Base-by-base conservation (phyloP, 2,797 vertebrate genomes). In the Molothrus ater region DNA sequence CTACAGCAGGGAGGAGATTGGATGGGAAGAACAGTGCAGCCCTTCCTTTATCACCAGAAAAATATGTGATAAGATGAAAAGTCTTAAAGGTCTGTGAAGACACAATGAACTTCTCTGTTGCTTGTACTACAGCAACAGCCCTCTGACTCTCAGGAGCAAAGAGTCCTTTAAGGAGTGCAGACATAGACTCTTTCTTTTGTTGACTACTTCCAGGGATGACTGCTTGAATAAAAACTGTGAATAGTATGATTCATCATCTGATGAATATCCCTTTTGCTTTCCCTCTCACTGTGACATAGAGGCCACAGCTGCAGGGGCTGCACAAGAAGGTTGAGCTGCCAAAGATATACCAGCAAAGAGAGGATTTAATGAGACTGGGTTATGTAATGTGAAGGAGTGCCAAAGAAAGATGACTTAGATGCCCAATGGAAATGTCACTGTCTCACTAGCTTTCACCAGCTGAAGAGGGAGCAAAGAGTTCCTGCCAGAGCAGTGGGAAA, bases 181-280 rank as follows among this genome's bases (percentile, higher is more conserved):
- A 65, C 63, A 86, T 3, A 95, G 57, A 75, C 43, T 66, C 66
- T 51, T 76, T 93, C 43, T n/a, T 88, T 94, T 95, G 66, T 86
- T 93, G 92, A 88, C 48, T 64, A 45, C 88, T 85, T 93, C 86
- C 70, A 96, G 86, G 70, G 59, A 63, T 63, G 66, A 88, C 88
- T 88, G 75, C 87, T 42, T 85, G 88, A 94, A 65, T 63, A 92
- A 84, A 76, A 84, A 59, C 61, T 84, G 19, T 95, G 93, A 96
- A 96, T 93, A 84, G 66, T 43, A 63, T 81, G 86, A 95, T 96
- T 96, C 92, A 96, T 90, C 68, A 75, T 91, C 54, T 92, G 70
- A 92, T 95, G 51, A 96, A 94, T 95, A 69, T 72, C 59, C 47
- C 66, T 92, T 86, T 93, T 81, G 88, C 63, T 95, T 71, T 93